Percentiles rank a stretch among this genome's conserved stretches.
Conservation (phyloP, 2,888 invertebrate species). For the Eristalinus aeneus region DNA sequence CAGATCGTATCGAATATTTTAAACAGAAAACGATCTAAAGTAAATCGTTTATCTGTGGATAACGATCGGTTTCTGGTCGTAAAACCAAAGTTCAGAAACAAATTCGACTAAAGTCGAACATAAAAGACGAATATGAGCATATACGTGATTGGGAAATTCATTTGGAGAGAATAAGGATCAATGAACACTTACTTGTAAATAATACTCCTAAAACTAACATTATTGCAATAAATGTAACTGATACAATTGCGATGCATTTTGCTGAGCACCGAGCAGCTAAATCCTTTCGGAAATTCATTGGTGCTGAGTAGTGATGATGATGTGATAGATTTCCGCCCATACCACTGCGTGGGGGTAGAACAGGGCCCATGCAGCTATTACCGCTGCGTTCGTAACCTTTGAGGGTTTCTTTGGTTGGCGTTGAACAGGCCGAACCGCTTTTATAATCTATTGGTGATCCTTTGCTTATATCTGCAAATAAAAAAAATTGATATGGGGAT, state of each 20-base stretch:
- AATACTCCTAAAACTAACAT: conserved; percentile 92
- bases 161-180: neutral
- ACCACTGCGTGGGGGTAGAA: conserved; percentile 85
- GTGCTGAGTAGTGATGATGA: conserved; percentile 88
- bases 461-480: conserved; percentile 91
- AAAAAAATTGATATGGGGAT: neutral
- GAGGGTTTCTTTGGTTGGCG: conserved; percentile 89
- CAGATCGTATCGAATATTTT: no score
- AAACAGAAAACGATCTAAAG: no score
- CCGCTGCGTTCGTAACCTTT: conserved; percentile 83
- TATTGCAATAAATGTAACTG: conserved; percentile 91
- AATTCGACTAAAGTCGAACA: no score
- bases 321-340: conserved; percentile 84
- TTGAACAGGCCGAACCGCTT: conserved; percentile 91
- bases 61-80: no score
- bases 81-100: no score
- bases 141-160: no score
- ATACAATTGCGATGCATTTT: conserved; percentile 94
- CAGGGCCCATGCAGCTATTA: conserved; percentile 85
- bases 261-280: conserved; percentile 93
- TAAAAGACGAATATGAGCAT: no score
- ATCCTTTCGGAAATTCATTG: conserved; percentile 94
- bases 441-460: conserved; percentile 94
- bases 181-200: conserved; percentile 87
- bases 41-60: no score